phyloP scores from a whole-genome alignment of 2,113 vertebrate genomes.

The Ceratotherium simum region DNA sequence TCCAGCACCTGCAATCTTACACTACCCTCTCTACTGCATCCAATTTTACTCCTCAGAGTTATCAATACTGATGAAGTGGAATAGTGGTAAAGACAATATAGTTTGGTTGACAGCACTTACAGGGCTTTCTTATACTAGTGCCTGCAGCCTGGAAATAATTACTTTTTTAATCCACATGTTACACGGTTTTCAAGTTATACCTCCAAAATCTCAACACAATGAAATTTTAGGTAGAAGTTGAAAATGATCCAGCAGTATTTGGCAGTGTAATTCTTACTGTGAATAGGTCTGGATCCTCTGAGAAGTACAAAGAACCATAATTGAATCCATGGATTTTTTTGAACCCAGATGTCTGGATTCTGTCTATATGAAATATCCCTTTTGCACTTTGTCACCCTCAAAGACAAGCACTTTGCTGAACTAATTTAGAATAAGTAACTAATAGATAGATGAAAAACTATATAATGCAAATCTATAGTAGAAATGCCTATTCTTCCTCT shows the following conservation, averaged over 20 bases:
- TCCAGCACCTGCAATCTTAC: neutral
- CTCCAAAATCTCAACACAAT: neutral
- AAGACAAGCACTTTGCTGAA: neutral
- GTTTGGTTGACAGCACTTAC: neutral
- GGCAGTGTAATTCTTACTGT: neutral
- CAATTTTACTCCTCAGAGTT: neutral
- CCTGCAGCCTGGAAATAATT: neutral
- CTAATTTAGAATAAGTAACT: neutral
- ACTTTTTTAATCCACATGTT: neutral
- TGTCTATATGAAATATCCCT: neutral
- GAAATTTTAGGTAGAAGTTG: constrained; percentile 33
- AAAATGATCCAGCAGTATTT: neutral
- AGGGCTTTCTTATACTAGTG: neutral
- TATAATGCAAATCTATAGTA: neutral
- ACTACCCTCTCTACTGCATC: neutral
- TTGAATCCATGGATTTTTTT: constrained; percentile 25
- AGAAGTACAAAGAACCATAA: neutral
- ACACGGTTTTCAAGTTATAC: constrained; percentile 6
- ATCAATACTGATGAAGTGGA: neutral
- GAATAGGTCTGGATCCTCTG: neutral
- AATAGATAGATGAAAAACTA: neutral
- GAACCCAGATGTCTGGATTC: neutral
- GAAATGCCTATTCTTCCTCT: neutral
- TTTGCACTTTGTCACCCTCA: neutral
- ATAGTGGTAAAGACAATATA: neutral